These are phyloP conservation scores for Tragelaphus scriptus DNA, from an alignment of 2,113 vertebrate species.

Conservation along the genomic window DNA sequence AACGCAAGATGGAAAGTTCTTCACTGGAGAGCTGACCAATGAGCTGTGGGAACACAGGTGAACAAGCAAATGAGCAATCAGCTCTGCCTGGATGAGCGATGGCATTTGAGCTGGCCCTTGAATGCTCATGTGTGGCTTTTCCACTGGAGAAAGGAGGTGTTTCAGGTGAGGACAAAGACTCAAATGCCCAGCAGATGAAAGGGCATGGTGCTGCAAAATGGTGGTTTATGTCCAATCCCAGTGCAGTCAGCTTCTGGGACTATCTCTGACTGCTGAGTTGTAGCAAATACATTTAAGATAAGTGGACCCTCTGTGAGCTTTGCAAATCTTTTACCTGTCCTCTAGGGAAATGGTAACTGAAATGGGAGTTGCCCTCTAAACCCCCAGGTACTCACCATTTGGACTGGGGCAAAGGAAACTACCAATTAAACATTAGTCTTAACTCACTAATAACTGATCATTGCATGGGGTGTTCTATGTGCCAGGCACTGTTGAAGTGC, in stretches of 20 bases:
- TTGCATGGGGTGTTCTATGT: not conserved
- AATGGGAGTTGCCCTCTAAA: not conserved
- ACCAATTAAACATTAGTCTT: not conserved
- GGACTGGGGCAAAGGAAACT: not conserved
- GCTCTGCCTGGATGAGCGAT: not conserved
- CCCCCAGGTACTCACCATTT: not conserved
- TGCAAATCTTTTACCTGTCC: not conserved
- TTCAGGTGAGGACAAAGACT: not conserved
- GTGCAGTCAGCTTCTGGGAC: not conserved
- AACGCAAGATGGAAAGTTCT: not conserved
- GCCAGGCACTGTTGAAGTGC: not conserved
- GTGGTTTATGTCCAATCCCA: not conserved
- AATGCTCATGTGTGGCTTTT: not conserved
- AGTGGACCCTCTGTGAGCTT: not conserved
- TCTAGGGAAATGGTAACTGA: not conserved
- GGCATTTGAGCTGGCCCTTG: not conserved
- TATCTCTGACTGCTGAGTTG: not conserved
- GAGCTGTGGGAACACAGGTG: not conserved
- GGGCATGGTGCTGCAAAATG: not conserved
- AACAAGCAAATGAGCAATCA: accelerated
- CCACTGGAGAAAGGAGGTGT: not conserved
- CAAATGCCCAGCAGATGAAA: not conserved
- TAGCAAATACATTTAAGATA: not conserved
- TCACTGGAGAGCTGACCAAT: not conserved
- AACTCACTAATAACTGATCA: not conserved